These are phyloP conservation scores for Drosophila pseudoananassae DNA, from an alignment of 1,140 invertebrate species.

Conservation along the genomic window DNA sequence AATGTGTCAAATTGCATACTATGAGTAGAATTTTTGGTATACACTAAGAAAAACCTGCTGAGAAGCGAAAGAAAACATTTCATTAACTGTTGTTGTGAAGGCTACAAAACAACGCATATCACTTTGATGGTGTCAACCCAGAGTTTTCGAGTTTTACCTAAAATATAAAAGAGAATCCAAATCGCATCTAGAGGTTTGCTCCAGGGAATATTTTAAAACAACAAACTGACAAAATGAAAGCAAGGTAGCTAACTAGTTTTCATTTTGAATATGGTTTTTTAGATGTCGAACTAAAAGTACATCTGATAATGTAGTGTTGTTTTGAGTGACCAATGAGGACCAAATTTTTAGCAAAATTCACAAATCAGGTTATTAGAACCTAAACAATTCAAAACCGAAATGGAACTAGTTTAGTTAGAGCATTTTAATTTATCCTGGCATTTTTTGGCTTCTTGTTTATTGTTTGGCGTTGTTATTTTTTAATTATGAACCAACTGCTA, in stretches of 20 bases:
- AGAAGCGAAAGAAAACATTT: conserved; percentile 54
- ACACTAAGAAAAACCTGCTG: conserved; percentile 15
- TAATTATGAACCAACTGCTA: conserved; percentile 39
- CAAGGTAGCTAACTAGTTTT: conserved; percentile 34
- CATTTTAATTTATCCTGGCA: conserved; percentile 29
- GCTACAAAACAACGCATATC: conserved; percentile 69
- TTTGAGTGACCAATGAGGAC: conserved; percentile 72
- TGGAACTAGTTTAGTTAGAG: conserved; percentile 22
- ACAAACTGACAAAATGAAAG: background rate
- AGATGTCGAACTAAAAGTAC: conserved; percentile 18
- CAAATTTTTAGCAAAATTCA: conserved; percentile 71
- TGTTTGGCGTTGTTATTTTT: conserved; percentile 41
- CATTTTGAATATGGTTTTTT: conserved; percentile 43
- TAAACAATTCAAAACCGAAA: conserved; percentile 17
- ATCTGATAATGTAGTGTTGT: conserved; percentile 45
- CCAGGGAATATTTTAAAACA: conserved; percentile 8
- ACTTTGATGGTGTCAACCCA: conserved; percentile 65
- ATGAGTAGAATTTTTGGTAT: conserved; percentile 52
- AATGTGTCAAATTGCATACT: conserved; percentile 72
- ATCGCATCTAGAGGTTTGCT: conserved; percentile 9
- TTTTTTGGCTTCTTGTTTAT: conserved; percentile 72
- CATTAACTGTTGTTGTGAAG: conserved; percentile 75
- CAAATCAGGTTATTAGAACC: conserved; percentile 54
- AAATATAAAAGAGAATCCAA: conserved; percentile 24
- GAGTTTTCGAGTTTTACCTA: conserved; percentile 45